Base-by-base conservation (phyloP, 2,797 vertebrate genomes). In the Sebastes flavidus region DNA sequence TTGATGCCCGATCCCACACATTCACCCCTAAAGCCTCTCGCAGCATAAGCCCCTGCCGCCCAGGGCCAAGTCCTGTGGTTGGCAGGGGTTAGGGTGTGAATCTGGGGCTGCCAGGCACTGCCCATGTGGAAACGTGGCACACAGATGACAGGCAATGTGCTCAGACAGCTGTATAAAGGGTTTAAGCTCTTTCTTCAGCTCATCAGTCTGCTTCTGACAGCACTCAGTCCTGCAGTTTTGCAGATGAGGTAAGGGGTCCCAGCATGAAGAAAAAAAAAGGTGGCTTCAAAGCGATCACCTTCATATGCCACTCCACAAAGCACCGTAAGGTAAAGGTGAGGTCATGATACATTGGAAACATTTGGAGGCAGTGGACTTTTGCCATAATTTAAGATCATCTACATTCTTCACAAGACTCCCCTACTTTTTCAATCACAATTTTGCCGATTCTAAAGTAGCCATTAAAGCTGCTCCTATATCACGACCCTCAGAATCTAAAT, bases 131-230 rank as follows among this genome's bases (percentile, higher is more conserved):
- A 92, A 89, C 78, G 77, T 93, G 86, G 86, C 86, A 84, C 61
- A 71, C 77, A 87, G 84, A 92, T 93, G 92, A 93, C 89, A 91
- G 82, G 85, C 87, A 85, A 89, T 92, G 87, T 87, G 87, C 85
- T 93, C 88, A 87, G 89, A 90, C 89, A 90, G 89, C 92, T 94
- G 87, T 78, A 87, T 87, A 88, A 93, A 90, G 89, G 87, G 83
- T 89, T 89, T 88, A 85, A 63, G 79, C 79, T 90, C 84, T 75
- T 92, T 87, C 84, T 84, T 86, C 60, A 67, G 69, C 77, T 85
- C 75, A 74, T 83, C 76, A 81, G 77, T 89, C 72, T 85, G 74
- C 61, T 77, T 80, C 78, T 88, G 77, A 90, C 85, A 83, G 78
- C 75, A 77, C 72, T 78, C 73, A 38, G 27, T 81, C 75, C 75